Conservation (phyloP, 64 coral and sea anemone genomes). For the Montipora efflorescens region DNA sequence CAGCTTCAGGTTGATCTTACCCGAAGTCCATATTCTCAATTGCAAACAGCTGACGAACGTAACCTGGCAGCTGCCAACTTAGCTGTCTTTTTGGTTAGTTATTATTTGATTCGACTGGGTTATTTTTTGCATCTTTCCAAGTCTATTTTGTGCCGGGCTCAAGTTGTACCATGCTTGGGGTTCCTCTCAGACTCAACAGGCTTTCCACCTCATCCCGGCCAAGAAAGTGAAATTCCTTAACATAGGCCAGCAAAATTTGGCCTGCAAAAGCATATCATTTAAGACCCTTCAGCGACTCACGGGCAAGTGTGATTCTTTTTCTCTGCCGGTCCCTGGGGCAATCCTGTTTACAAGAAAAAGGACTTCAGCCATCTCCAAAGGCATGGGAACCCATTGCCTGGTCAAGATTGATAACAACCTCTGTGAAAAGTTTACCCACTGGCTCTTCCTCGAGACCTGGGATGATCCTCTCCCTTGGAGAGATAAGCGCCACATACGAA, state of each 20-base stretch:
- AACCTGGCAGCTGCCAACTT: constrained; percentile 32
- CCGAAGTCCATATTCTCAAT: constrained; percentile 6
- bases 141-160: background rate
- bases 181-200: constrained; percentile 35
- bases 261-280: background rate
- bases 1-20: constrained; percentile 4
- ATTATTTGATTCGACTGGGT: constrained; percentile 19
- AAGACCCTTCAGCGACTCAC: constrained; percentile 49
- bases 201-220: constrained; percentile 13
- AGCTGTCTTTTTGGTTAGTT: constrained; percentile 42
- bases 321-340: background rate
- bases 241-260: background rate
- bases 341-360: background rate
- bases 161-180: constrained; percentile 29
- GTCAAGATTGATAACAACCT: background rate
- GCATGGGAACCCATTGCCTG: constrained; percentile 6
- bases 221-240: constrained; percentile 6
- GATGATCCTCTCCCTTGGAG: constrained; percentile 38
- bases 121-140: background rate
- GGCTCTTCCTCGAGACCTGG: constrained; percentile 44
- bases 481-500: constrained; percentile 19
- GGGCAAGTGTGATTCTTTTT: constrained; percentile 67
- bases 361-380: constrained; percentile 41
- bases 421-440: background rate
- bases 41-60: background rate